phyloP scores from a whole-genome alignment of 2,797 vertebrate species.

The Myotis vivesi region DNA sequence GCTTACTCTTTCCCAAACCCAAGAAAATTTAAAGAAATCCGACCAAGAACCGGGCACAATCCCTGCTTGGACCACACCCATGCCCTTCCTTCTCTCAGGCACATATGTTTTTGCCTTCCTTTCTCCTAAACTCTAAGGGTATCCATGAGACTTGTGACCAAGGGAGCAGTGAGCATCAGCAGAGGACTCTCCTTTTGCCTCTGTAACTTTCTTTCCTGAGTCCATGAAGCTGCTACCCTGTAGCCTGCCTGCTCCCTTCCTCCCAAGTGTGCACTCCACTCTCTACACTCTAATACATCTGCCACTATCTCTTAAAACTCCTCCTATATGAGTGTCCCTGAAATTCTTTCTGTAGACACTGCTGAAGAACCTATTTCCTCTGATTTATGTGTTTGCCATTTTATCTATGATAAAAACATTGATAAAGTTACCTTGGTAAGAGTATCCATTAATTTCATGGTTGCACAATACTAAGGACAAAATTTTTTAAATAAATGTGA shows the following conservation, averaged over 20 bases:
- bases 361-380: not conserved
- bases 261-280: no score
- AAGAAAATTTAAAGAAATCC: not conserved
- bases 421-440: slow-evolving; percentile 64
- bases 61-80: not conserved
- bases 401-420: slow-evolving; percentile 56
- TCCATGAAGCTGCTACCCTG: not conserved
- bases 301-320: not conserved
- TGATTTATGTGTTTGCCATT: slow-evolving; percentile 69
- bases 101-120: no score
- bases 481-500: not conserved
- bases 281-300: not conserved
- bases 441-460: slow-evolving; percentile 52
- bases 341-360: not conserved
- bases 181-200: not conserved
- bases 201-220: not conserved
- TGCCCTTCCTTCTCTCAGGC: not conserved
- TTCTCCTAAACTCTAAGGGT: not conserved
- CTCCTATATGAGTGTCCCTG: not conserved
- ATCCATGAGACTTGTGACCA: not conserved
- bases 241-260: not conserved
- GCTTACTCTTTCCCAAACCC: not conserved
- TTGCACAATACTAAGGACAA: slow-evolving; percentile 33
- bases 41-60: not conserved
- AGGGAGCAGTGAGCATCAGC: no score